These are phyloP conservation scores for Helobdella robusta DNA, from an alignment of 2,888 invertebrate genomes.

Conservation along the genomic window DNA sequence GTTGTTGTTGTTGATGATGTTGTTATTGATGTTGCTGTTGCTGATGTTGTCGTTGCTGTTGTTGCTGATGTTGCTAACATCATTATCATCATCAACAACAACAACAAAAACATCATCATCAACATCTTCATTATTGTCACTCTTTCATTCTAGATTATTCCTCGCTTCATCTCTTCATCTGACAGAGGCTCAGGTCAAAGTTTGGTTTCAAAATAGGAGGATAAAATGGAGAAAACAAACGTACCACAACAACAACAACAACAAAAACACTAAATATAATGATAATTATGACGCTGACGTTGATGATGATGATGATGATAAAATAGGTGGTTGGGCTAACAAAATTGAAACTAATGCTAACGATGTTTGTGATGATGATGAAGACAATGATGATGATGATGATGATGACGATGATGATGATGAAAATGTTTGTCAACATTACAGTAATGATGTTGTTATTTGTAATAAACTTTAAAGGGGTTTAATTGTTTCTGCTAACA, in stretches of 20 bases:
- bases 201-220: constrained; percentile 54
- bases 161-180: constrained; percentile 76
- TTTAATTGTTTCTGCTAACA: too few species aligned
- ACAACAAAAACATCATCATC: neutral
- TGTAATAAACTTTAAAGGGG: too few species aligned
- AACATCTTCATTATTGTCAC: neutral
- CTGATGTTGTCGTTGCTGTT: too few species aligned
- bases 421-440: too few species aligned
- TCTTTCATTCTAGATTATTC: constrained; percentile 52
- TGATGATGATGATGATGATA: neutral
- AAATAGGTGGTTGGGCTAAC: neutral
- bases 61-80: too few species aligned
- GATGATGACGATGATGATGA: neutral
- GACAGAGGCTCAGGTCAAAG: constrained; percentile 73
- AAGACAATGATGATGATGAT: neutral
- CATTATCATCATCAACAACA: neutral
- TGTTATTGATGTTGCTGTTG: neutral
- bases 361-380: neutral
- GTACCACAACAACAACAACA: constrained; percentile 47
- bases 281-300: neutral
- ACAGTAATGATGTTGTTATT: too few species aligned
- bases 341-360: neutral
- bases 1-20: neutral
- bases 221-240: constrained; percentile 95
- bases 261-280: neutral